These are phyloP conservation scores for Echinarachnius parma DNA, from an alignment of 53 echinoderm and acorn worm genomes.

Conservation along the genomic window DNA sequence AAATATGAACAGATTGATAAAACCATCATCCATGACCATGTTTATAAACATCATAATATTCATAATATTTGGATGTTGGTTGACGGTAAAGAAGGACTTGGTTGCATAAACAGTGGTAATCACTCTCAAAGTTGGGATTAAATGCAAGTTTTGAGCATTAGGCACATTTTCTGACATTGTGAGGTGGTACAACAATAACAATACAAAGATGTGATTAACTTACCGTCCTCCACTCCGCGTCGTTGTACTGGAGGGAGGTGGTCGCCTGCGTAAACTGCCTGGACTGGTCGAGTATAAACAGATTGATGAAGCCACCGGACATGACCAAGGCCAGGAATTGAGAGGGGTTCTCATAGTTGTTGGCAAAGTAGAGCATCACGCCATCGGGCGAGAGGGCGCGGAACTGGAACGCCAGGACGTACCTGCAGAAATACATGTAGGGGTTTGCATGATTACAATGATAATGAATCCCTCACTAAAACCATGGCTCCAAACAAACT, in stretches of 20 bases:
- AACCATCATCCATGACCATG: conserved; percentile 63
- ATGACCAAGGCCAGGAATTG: conserved; percentile 72
- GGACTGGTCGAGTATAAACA: conserved; percentile 63
- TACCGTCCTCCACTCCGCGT: conserved; percentile 77
- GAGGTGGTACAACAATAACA: too few species aligned
- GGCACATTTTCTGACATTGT: background rate
- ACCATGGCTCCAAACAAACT: too few species aligned
- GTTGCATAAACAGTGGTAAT: too few species aligned
- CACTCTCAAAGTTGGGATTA: too few species aligned
- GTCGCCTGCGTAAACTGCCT: conserved; percentile 26
- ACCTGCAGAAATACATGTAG: too few species aligned
- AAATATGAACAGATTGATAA: conserved; percentile 63
- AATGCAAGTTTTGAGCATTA: too few species aligned
- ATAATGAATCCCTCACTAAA: too few species aligned
- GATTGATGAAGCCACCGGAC: conserved; percentile 58
- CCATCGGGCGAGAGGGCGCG: conserved; percentile 82
- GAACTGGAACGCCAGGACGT: conserved; percentile 66
- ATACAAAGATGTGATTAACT: conserved; percentile 8
- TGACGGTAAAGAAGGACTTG: too few species aligned
- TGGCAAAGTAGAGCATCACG: conserved; percentile 71
- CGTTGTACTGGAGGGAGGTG: conserved; percentile 67
- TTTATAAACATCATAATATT: too few species aligned
- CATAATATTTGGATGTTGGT: too few species aligned
- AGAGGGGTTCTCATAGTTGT: conserved; percentile 5
- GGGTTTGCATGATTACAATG: too few species aligned